phyloP scores from a whole-genome alignment of 2,888 invertebrate genomes.

The Drepana falcataria region DNA sequence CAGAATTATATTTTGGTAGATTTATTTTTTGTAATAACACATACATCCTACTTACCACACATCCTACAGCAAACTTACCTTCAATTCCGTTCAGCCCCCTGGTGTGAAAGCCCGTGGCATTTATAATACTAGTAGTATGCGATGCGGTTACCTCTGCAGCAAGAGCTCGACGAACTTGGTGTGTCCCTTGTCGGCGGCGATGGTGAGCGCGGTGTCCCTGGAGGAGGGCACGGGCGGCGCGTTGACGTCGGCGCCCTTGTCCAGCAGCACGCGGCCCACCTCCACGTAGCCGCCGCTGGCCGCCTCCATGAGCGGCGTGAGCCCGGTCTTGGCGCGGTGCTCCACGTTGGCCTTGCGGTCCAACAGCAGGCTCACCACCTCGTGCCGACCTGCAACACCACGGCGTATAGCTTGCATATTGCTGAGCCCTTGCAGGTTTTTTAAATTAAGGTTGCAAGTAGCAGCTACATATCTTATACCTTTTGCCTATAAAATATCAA shows the following conservation, averaged over 20 bases:
- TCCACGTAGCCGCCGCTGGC: constrained; percentile 99
- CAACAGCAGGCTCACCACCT: constrained; percentile 96
- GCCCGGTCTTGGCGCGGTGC: constrained; percentile 98
- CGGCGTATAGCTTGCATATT: background rate
- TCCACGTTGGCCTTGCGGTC: constrained; percentile 99
- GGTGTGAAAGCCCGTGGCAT: no score
- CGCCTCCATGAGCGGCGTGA: constrained; percentile 99
- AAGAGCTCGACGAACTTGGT: constrained; percentile 93
- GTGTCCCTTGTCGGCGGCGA: constrained; percentile 99
- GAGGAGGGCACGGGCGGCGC: constrained; percentile 99
- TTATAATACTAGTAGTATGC: no score
- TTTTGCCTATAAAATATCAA: no score
- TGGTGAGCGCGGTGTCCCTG: constrained; percentile 98
- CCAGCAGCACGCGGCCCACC: constrained; percentile 95
- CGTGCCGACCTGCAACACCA: constrained; percentile 82
- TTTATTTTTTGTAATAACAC: no score
- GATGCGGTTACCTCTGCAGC: constrained; percentile 75
- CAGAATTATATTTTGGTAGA: no score
- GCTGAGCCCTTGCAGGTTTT: no score
- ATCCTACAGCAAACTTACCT: no score
- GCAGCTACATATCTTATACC: no score
- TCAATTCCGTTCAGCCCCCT: no score
- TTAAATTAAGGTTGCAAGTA: no score
- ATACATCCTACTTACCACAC: no score
- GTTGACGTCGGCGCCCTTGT: constrained; percentile 99